Conservation (phyloP, 2,113 vertebrate genomes). For the Rostratula benghalensis region DNA sequence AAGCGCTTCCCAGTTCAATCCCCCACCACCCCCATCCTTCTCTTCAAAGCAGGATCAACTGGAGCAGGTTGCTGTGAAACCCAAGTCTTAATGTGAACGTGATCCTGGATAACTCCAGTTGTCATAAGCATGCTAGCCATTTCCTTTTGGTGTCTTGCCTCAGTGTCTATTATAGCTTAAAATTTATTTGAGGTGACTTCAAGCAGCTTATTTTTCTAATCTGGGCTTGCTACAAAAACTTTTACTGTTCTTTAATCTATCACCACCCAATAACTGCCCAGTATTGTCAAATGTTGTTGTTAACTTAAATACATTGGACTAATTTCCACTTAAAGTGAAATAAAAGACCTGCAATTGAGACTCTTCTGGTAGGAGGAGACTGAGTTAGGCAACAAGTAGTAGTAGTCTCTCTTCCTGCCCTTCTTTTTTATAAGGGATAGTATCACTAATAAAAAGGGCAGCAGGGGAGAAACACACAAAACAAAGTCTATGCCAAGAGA, state of each 20-base stretch:
- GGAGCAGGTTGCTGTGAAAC: background rate
- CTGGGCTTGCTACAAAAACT: background rate
- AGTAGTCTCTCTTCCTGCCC: background rate
- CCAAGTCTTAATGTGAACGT: background rate
- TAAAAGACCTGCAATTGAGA: background rate
- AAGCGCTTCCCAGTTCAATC: background rate
- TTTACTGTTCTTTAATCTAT: background rate
- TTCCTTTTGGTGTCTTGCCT: constrained; percentile 24
- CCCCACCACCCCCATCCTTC: no score
- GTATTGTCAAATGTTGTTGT: background rate
- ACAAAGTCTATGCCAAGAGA: background rate
- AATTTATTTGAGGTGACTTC: background rate
- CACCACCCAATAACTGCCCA: background rate
- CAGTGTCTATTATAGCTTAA: background rate
- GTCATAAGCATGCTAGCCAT: background rate
- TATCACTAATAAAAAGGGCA: background rate
- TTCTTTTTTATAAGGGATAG: background rate
- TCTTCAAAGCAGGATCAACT: background rate
- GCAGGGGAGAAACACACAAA: background rate
- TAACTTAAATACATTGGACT: background rate
- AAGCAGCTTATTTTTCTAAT: background rate
- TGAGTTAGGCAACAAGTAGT: background rate
- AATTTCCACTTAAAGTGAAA: background rate
- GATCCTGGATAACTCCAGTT: background rate
- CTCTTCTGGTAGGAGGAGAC: background rate